Percentiles rank a stretch among this genome's conserved stretches.
These are phyloP conservation scores for Graphium colonna DNA, from an alignment of 2,888 invertebrate genomes.

Conservation along the genomic window DNA sequence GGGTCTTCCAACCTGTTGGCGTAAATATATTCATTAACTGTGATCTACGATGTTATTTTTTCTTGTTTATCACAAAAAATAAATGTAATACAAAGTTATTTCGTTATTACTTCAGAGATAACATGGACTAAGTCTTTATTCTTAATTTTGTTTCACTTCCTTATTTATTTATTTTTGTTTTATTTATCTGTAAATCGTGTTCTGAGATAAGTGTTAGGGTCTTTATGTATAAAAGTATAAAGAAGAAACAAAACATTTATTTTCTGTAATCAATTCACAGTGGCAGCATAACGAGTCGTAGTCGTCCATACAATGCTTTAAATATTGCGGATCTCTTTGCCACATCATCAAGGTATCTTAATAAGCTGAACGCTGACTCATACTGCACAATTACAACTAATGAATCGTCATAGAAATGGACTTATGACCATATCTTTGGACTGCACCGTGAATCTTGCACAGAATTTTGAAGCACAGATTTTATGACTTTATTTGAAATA, in stretches of 20 bases:
- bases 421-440: conserved; percentile 58
- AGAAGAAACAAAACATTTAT: too few species aligned
- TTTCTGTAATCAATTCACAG: too few species aligned
- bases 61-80: background rate
- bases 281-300: too few species aligned
- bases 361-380: conserved; percentile 58
- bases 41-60: background rate
- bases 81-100: too few species aligned
- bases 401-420: conserved; percentile 77
- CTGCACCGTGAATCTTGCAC: conserved; percentile 34
- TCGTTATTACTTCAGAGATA: too few species aligned
- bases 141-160: too few species aligned
- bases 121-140: too few species aligned
- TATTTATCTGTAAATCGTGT: background rate
- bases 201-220: too few species aligned
- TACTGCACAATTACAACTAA: conserved; percentile 66
- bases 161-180: conserved; percentile 3
- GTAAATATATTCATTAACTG: conserved; percentile 22
- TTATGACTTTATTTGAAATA: too few species aligned
- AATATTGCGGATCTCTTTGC: conserved; percentile 16
- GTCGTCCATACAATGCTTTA: conserved; percentile 19
- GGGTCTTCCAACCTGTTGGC: conserved; percentile 37
- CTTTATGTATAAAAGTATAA: too few species aligned
- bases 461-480: conserved; percentile 31
- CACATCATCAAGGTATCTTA: conserved; percentile 32